Conservation (phyloP, 2,797 vertebrate species). For the Lepilemur ruficaudatus region DNA sequence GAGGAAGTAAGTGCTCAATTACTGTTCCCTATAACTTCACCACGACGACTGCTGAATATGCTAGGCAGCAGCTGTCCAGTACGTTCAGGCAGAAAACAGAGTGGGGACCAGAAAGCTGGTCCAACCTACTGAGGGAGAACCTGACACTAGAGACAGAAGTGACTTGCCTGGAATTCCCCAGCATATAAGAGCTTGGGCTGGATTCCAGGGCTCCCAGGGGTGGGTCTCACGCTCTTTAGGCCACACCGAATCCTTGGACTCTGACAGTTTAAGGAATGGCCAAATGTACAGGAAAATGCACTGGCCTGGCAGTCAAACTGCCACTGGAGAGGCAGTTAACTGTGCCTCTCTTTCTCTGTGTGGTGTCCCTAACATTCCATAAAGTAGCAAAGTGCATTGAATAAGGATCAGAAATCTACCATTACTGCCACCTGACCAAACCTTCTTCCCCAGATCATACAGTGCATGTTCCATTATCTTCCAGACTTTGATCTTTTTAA, state of each 20-base stretch:
- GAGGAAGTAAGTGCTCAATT: background rate
- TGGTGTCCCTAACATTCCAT: background rate
- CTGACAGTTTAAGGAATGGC: background rate
- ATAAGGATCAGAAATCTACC: background rate
- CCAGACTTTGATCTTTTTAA: background rate
- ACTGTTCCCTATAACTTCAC: background rate
- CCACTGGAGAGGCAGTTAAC: background rate
- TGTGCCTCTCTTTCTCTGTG: background rate
- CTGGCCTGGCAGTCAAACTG: background rate
- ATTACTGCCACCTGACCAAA: background rate
- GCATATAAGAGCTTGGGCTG: background rate
- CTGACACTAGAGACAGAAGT: background rate
- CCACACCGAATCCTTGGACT: background rate
- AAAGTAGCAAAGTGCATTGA: background rate
- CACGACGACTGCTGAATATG: background rate
- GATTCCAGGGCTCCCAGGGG: background rate
- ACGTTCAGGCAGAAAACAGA: slow-evolving; percentile 3
- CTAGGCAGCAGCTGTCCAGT: background rate
- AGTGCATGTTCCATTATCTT: background rate
- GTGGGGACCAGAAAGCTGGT: background rate
- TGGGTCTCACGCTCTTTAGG: background rate
- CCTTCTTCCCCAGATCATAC: background rate
- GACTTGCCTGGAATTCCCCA: background rate
- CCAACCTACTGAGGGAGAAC: background rate
- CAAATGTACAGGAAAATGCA: background rate